These are phyloP conservation scores for Naja naja DNA, from an alignment of 2,113 vertebrate species.

Conservation along the genomic window DNA sequence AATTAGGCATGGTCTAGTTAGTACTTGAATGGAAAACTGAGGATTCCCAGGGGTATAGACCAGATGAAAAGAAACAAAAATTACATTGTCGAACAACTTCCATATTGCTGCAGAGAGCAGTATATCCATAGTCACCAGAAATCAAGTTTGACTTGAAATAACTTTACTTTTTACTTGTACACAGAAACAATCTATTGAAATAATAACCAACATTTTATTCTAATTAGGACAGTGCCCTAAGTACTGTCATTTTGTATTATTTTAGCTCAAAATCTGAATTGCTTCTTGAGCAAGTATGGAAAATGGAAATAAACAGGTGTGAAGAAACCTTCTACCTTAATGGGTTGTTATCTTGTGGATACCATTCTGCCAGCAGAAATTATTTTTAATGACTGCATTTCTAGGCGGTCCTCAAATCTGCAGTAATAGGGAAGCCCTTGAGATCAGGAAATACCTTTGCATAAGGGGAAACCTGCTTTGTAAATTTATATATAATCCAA, in stretches of 20 bases:
- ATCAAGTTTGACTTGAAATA: neutral
- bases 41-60: neutral
- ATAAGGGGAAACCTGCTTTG: neutral
- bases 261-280: neutral
- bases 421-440: neutral
- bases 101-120: neutral
- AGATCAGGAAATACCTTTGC: neutral
- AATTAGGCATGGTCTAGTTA: neutral
- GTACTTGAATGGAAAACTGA: neutral
- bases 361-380: neutral
- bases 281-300: neutral
- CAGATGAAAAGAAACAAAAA: neutral
- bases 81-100: neutral
- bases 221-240: neutral
- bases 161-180: neutral
- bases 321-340: neutral
- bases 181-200: neutral
- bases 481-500: neutral
- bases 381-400: neutral
- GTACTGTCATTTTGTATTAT: neutral
- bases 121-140: neutral
- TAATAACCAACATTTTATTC: neutral
- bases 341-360: neutral
- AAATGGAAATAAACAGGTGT: neutral
- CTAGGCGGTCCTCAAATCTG: neutral